These are phyloP conservation scores for Podarcis muralis DNA, from an alignment of 2,113 vertebrate species.

Conservation along the genomic window DNA sequence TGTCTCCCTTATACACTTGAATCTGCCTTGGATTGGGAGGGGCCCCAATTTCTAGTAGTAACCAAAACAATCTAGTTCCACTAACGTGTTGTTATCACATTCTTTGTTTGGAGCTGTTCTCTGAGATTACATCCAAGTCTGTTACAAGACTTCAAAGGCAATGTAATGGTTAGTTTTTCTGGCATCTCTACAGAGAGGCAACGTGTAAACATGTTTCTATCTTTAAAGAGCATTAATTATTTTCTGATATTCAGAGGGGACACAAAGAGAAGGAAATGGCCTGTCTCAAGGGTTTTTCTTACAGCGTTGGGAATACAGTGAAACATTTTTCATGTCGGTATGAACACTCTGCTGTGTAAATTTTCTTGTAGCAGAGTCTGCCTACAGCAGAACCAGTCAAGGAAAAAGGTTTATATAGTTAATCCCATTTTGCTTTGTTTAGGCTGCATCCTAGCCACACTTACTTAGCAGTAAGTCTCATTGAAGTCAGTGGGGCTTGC, in stretches of 20 bases:
- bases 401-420: neutral
- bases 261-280: neutral
- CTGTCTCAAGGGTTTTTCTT: neutral
- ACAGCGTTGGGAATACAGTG: neutral
- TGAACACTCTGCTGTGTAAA: no score
- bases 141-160: constrained; percentile 14
- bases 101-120: constrained; percentile 6
- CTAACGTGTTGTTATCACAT: neutral
- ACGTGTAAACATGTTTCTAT: neutral
- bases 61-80: neutral
- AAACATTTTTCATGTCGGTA: neutral
- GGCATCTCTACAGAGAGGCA: neutral
- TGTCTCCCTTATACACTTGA: neutral
- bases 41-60: neutral
- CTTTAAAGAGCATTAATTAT: constrained; percentile 4
- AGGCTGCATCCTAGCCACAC: neutral
- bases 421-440: neutral
- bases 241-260: neutral
- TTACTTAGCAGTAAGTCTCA: no score
- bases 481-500: no score
- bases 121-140: neutral
- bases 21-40: neutral
- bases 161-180: neutral
- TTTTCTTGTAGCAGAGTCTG: neutral
- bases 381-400: neutral